Evolutionary conservation across 2,797 vertebrate species (phyloP), one percentile per base, ranked within the genome.

Genomic region (Melanotaenia parkinsoni): DNA sequence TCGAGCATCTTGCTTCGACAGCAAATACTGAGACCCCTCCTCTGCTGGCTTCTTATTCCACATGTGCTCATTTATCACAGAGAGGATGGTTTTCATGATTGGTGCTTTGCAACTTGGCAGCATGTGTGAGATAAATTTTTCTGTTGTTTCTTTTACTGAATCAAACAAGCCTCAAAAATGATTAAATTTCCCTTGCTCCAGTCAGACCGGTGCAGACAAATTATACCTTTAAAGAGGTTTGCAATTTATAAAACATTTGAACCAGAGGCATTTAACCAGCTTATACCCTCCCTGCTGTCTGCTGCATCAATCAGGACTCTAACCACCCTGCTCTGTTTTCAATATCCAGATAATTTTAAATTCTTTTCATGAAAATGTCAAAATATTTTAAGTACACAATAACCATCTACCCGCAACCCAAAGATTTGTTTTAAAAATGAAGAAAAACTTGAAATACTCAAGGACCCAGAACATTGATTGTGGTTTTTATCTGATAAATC

Each of bases 1-100:
- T 84, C 57, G 67, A 74, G 74, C 64, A 77, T 88, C 79, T 65
- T 89, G 89, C 89, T 86, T 81, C 57, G 22, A 63, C 86, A 91
- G 90, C 88, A 90, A 81, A 90, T 84, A 76, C 76, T 28, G 8
- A 60, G 74, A 79, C 79, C 81, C 74, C 73, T 76, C 58, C 50
- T 75, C 84, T 59, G 37, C 45, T 59, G n/a, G 11, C 47, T 61
- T 72, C 74, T 28, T 62, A 13, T 63, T 74, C 63, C 81, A 67
- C 60, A 64, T 68, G 57, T 45, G 63, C 43, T 70, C 68, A 58
- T 74, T 75, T 40, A 70, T 24, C 57, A 32, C n/a, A 58, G 57
- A 70, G 37, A 18, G 45, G 16, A 13, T 40, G n/a, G 24, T 51
- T 60, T 53, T 47, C 56, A 71, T 70, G 14, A 60, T 60, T 30